Evolutionary conservation across 2,888 invertebrate genomes (phyloP).

Genomic region (Drosophila cracens): DNA sequence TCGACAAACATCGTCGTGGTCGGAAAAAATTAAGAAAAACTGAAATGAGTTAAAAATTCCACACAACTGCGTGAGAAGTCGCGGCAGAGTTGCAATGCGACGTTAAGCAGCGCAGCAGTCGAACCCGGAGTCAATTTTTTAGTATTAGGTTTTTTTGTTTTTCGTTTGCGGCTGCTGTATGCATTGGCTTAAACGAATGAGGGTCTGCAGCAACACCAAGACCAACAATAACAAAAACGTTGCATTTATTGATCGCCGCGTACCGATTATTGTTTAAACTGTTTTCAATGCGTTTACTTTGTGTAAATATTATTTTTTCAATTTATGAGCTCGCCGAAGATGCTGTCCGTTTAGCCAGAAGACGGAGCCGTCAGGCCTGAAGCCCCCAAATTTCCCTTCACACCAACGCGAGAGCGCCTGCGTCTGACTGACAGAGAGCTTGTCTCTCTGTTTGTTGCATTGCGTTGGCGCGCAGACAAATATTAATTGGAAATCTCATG

Average conservation of each 20-base stretch:
- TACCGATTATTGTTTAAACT: constrained; percentile 82
- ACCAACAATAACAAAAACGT: constrained; percentile 28
- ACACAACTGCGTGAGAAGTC: constrained; percentile 80
- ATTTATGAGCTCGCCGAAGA: constrained; percentile 65
- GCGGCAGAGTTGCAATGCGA: constrained; percentile 43
- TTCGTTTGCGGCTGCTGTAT: constrained; percentile 46
- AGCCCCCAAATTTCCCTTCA: not conserved
- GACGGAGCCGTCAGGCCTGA: constrained; percentile 4
- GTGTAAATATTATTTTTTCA: constrained; percentile 81
- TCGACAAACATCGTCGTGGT: constrained; percentile 67
- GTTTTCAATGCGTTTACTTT: constrained; percentile 81
- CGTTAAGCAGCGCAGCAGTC: constrained; percentile 21
- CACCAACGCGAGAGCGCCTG: constrained; percentile 1
- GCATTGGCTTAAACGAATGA: constrained; percentile 43
- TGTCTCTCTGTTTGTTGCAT: constrained; percentile 44
- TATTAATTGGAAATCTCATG: constrained; percentile 68
- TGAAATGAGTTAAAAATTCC: constrained; percentile 80
- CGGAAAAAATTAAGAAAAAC: constrained; percentile 77
- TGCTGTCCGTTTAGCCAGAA: constrained; percentile 12
- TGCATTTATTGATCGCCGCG: constrained; percentile 77
- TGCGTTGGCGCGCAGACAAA: constrained; percentile 71
- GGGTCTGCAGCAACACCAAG: constrained; percentile 17
- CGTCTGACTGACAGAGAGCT: constrained; percentile 30
- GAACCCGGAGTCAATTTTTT: constrained; percentile 30
- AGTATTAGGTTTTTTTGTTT: constrained; percentile 24